Conservation (phyloP, 2,113 vertebrate genomes). For the Triplophysa siluroides region DNA sequence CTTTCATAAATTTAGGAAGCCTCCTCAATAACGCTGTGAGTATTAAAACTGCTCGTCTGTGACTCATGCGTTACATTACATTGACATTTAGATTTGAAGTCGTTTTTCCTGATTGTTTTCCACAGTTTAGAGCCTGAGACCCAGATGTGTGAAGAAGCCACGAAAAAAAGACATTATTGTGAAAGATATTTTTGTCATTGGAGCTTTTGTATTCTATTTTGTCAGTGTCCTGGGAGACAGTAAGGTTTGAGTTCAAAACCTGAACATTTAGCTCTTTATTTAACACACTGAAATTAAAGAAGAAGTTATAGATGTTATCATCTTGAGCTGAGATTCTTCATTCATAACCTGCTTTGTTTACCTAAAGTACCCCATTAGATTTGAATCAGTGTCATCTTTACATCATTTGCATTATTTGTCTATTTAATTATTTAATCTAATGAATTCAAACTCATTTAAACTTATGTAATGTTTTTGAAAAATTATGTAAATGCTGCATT, state of each 20-base stretch:
- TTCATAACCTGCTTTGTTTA: too few species aligned
- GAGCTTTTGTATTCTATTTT: neutral
- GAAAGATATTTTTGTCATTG: neutral
- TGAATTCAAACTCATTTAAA: too few species aligned
- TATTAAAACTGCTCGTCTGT: neutral
- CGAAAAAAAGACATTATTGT: neutral
- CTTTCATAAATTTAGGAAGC: slow-evolving; percentile 71
- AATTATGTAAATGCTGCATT: too few species aligned
- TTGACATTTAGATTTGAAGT: neutral
- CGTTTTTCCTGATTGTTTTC: neutral
- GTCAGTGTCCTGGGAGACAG: neutral
- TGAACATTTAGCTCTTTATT: too few species aligned
- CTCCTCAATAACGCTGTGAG: slow-evolving; percentile 69
- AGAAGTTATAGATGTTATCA: too few species aligned
- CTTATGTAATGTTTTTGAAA: too few species aligned
- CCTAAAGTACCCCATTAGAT: too few species aligned
- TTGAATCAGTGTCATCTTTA: too few species aligned
- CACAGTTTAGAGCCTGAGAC: slow-evolving; percentile 64
- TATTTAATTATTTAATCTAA: too few species aligned
- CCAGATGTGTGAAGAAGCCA: neutral
- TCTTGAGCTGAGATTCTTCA: too few species aligned
- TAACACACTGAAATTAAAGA: too few species aligned
- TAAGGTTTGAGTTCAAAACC: neutral
- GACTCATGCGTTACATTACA: neutral
- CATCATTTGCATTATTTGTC: too few species aligned